These are phyloP conservation scores for Paragorgia papillata DNA, from an alignment of 92 coral and sea anemone species.

Conservation along the genomic window DNA sequence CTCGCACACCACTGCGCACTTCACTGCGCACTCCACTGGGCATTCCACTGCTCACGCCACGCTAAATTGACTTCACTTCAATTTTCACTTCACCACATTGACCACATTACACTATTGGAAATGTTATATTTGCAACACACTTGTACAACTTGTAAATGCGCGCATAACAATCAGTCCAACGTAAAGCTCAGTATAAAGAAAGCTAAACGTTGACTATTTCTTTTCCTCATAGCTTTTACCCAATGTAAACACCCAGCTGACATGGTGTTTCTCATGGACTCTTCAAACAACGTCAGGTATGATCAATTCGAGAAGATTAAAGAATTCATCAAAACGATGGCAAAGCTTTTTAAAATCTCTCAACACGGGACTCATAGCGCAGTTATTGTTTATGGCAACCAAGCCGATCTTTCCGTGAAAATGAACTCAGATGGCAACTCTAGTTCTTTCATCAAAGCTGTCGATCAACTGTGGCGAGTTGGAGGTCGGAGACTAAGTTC, in stretches of 20 bases:
- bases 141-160: too few species aligned
- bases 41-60: too few species aligned
- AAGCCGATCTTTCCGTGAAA: neutral
- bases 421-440: neutral
- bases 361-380: constrained; percentile 1
- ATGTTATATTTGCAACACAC: too few species aligned
- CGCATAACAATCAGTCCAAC: too few species aligned
- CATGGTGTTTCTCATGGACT: constrained; percentile 12
- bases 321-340: neutral
- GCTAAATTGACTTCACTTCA: too few species aligned
- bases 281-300: constrained; percentile 1
- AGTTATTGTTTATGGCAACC: constrained; percentile 2
- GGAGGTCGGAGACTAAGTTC: constrained; percentile 16
- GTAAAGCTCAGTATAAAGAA: too few species aligned
- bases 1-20: too few species aligned
- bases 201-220: neutral
- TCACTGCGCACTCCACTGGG: too few species aligned
- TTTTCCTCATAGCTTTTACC: neutral
- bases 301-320: constrained; percentile 1
- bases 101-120: too few species aligned
- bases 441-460: neutral
- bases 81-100: too few species aligned
- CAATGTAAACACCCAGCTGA: constrained; percentile 22
- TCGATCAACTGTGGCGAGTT: neutral
- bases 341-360: constrained; percentile 14